A percentile compares a stretch with the other conserved stretches of the same genome.
phyloP scores from a whole-genome alignment of 2,888 invertebrate genomes.

The Eilema griseolum region DNA sequence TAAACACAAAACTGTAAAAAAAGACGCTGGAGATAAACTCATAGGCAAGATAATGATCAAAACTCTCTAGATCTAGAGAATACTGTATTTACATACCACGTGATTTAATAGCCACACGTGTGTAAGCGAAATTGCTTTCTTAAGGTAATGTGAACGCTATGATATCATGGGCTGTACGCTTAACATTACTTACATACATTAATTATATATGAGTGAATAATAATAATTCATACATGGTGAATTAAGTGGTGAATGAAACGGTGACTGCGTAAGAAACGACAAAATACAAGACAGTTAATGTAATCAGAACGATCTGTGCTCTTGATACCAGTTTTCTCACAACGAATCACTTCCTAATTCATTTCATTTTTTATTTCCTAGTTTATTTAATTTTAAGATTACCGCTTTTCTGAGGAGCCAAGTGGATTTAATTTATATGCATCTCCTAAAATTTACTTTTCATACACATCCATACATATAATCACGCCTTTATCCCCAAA shows the following conservation, averaged over 20 bases:
- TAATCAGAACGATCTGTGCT: neutral
- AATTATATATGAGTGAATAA: slow-evolving; percentile 8
- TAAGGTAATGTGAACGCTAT: slow-evolving; percentile 40
- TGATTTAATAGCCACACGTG: slow-evolving; percentile 34
- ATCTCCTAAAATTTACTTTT: too few species aligned
- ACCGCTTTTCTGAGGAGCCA: too few species aligned
- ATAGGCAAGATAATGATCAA: neutral
- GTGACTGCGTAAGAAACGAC: neutral
- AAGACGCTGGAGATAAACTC: neutral
- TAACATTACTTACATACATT: slow-evolving; percentile 11
- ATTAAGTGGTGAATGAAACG: neutral
- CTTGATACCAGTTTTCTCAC: neutral
- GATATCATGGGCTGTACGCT: slow-evolving; percentile 16
- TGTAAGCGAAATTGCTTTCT: slow-evolving; percentile 42
- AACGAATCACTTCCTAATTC: too few species aligned
- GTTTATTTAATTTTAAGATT: too few species aligned
- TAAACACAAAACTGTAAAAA: neutral
- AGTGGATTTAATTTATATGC: too few species aligned
- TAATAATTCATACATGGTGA: neutral
- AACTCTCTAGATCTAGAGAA: slow-evolving; percentile 6
- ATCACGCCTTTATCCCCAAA: too few species aligned
- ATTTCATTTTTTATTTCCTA: too few species aligned
- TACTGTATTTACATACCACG: neutral
- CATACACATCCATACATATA: too few species aligned
- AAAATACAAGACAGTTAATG: neutral